These are phyloP conservation scores for Scaptomyza reducta DNA, from an alignment of 2,888 invertebrate species.

Conservation along the genomic window DNA sequence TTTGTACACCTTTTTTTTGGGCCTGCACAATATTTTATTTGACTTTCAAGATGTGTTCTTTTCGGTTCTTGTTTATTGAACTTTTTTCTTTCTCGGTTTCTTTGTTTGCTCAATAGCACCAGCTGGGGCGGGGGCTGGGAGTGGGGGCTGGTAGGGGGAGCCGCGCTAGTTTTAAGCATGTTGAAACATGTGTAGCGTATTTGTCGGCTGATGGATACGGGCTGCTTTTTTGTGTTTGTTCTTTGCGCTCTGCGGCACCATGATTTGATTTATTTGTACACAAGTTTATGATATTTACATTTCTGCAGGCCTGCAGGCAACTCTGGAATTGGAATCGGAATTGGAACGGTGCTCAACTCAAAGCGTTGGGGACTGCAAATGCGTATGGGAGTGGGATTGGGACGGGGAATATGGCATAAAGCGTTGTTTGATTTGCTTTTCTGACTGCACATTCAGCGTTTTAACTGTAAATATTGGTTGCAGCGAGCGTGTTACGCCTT, in stretches of 20 bases:
- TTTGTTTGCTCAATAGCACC: slow-evolving; percentile 35
- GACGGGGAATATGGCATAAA: slow-evolving; percentile 23
- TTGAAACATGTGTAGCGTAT: slow-evolving; percentile 65
- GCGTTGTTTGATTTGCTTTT: slow-evolving; percentile 14
- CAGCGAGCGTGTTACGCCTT: slow-evolving; percentile 26
- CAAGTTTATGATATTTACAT: slow-evolving; percentile 73
- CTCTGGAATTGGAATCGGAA: neutral
- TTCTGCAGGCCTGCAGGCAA: slow-evolving; percentile 33
- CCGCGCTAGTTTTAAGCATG: slow-evolving; percentile 48
- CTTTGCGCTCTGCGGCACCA: slow-evolving; percentile 37
- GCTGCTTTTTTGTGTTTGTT: slow-evolving; percentile 54
- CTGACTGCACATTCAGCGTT: slow-evolving; percentile 20
- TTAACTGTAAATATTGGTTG: slow-evolving; percentile 44
- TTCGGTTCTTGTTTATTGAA: slow-evolving; percentile 67
- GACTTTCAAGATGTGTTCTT: slow-evolving; percentile 47
- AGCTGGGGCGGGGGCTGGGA: slow-evolving; percentile 6
- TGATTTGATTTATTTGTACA: slow-evolving; percentile 76
- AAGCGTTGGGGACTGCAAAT: neutral
- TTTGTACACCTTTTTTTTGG: slow-evolving; percentile 24
- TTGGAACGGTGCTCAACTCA: neutral
- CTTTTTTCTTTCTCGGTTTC: slow-evolving; percentile 30
- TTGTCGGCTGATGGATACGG: slow-evolving; percentile 63
- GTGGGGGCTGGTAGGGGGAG: neutral
- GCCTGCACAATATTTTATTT: slow-evolving; percentile 60
- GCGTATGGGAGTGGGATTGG: slow-evolving; percentile 5